Evolutionary conservation across 1,140 invertebrate genomes (phyloP).

Genomic region (Idris sp.): DNA sequence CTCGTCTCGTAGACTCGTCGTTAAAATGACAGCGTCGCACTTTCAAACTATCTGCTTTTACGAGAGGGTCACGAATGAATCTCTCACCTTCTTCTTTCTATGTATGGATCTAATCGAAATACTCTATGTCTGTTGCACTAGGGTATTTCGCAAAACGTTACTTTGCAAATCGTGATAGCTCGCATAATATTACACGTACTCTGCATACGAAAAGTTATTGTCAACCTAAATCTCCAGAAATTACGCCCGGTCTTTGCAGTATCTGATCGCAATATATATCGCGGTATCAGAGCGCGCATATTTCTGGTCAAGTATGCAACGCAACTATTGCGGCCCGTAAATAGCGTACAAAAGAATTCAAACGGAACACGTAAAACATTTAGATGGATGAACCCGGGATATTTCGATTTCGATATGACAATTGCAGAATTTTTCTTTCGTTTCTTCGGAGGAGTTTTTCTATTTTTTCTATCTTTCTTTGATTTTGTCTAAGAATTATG

Average conservation of each 20-base stretch:
- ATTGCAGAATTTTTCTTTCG: too few relatives aligned
- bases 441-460: too few relatives aligned
- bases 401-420: too few relatives aligned
- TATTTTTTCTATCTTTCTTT: too few relatives aligned
- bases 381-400: too few relatives aligned
- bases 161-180: conserved; percentile 52
- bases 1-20: conserved; percentile 38
- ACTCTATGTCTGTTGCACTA: conserved; percentile 29
- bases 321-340: conserved; percentile 48
- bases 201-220: conserved; percentile 59
- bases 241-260: conserved; percentile 44
- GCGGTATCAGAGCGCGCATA: conserved; percentile 42
- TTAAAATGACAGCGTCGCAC: conserved; percentile 49
- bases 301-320: conserved; percentile 38
- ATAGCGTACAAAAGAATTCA: conserved; percentile 27
- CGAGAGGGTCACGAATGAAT: conserved; percentile 48
- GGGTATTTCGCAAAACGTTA: conserved; percentile 48
- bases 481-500: too few relatives aligned
- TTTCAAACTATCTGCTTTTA: conserved; percentile 52
- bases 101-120: conserved; percentile 51
- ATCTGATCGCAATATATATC: conserved; percentile 51
- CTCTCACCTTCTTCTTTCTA: conserved; percentile 16
- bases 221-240: conserved; percentile 60
- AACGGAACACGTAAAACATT: conserved; percentile 12
- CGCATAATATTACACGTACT: conserved; percentile 48